Conservation (phyloP, 1,140 invertebrate species). For the Paralvinella palmiformis region DNA sequence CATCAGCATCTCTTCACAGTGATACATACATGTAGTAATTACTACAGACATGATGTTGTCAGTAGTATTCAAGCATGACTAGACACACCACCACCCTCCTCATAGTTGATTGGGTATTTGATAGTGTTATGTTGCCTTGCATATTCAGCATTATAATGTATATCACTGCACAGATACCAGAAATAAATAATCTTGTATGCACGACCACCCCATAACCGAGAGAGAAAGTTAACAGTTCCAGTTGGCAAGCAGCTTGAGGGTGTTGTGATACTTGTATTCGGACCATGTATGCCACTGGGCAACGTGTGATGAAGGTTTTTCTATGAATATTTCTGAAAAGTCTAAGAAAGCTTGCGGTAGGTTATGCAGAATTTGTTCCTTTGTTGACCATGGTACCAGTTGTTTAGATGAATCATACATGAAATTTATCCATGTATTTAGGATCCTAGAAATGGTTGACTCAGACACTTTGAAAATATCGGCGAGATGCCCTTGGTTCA, state of each 20-base stretch:
- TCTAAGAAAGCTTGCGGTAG: constrained; percentile 8
- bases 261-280: constrained; percentile 15
- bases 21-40: no score
- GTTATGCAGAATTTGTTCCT: neutral
- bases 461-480: constrained; percentile 6
- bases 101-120: no score
- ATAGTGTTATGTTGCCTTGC: no score
- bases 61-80: no score
- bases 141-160: no score
- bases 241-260: constrained; percentile 11
- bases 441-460: neutral
- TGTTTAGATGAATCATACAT: neutral
- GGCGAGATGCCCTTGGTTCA: neutral
- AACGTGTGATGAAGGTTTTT: neutral
- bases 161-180: no score
- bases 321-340: constrained; percentile 12
- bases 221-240: constrained; percentile 14
- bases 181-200: no score
- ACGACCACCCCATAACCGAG: constrained; percentile 13
- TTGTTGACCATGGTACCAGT: constrained; percentile 4
- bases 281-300: neutral
- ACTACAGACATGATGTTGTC: no score
- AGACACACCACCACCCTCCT: no score
- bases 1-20: no score
- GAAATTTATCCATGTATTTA: neutral